phyloP scores from a whole-genome alignment of 2,888 invertebrate species.

The Pseudolycoriella hygida region DNA sequence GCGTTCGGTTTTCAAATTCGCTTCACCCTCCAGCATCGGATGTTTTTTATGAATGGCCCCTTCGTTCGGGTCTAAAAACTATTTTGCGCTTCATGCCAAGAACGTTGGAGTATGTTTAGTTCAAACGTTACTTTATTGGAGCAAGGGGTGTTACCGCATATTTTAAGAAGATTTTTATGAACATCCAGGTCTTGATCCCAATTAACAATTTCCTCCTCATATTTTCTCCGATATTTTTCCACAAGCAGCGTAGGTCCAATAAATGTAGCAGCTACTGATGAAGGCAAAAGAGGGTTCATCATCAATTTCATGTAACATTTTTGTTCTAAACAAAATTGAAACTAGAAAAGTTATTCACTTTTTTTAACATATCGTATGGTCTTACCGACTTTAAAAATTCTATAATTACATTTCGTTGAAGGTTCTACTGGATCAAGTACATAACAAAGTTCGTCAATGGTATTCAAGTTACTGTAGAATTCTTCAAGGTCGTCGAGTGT shows the following conservation, averaged over 20 bases:
- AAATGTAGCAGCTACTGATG: slow-evolving; percentile 20
- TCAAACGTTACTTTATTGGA: no score
- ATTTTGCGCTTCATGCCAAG: no score
- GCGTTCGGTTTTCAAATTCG: no score
- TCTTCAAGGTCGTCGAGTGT: slow-evolving; percentile 19
- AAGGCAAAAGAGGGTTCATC: slow-evolving; percentile 22
- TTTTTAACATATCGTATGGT: neutral
- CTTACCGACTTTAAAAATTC: slow-evolving; percentile 20
- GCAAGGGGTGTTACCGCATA: slow-evolving; percentile 15
- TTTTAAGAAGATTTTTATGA: slow-evolving; percentile 24
- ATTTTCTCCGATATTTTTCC: slow-evolving; percentile 17
- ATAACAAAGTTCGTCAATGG: slow-evolving; percentile 25
- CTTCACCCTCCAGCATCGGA: no score
- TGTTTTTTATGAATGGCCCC: no score
- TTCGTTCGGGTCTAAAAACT: no score
- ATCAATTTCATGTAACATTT: slow-evolving; percentile 22
- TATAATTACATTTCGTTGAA: slow-evolving; percentile 20
- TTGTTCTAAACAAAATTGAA: slow-evolving; percentile 12
- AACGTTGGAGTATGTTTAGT: no score
- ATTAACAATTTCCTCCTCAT: slow-evolving; percentile 20
- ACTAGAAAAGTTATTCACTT: neutral
- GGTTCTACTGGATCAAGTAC: slow-evolving; percentile 21
- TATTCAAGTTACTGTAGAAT: slow-evolving; percentile 20
- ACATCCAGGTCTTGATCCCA: slow-evolving; percentile 25
- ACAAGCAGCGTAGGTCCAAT: slow-evolving; percentile 26